Evolutionary conservation across 2,113 vertebrate genomes (phyloP).

Genomic region (Redunca redunca): DNA sequence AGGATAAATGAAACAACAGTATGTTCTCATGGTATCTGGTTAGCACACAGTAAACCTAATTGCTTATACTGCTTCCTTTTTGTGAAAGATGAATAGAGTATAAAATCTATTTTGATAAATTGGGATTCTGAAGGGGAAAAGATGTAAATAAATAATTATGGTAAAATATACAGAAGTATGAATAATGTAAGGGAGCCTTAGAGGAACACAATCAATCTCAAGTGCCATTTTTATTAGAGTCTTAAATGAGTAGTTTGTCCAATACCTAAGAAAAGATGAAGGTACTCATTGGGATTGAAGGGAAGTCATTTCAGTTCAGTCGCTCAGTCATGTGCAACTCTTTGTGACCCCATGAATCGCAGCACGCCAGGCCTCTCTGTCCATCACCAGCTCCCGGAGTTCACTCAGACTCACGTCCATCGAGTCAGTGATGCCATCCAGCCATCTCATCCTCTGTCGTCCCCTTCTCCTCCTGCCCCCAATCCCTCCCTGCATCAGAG

Average conservation of each 20-base stretch:
- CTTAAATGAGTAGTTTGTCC: not conserved
- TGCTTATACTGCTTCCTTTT: not conserved
- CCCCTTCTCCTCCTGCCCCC: too few relatives aligned
- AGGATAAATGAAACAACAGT: not conserved
- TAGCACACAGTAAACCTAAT: not conserved
- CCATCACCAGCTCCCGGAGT: rapidly evolving
- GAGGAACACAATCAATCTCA: not conserved
- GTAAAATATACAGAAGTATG: not conserved
- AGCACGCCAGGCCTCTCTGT: too few relatives aligned
- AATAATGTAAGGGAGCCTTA: not conserved
- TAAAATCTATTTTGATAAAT: not conserved
- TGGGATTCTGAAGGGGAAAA: not conserved
- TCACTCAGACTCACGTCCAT: too few relatives aligned
- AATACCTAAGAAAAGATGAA: not conserved
- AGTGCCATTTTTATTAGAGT: not conserved
- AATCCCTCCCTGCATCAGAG: too few relatives aligned
- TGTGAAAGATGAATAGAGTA: not conserved
- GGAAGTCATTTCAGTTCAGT: not conserved
- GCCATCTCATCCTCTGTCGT: too few relatives aligned
- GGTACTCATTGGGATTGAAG: not conserved
- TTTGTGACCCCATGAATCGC: too few relatives aligned
- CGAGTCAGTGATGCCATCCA: too few relatives aligned
- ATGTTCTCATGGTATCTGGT: not conserved
- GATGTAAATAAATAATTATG: not conserved
- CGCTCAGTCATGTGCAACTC: rapidly evolving